phyloP scores from a whole-genome alignment of 2,888 invertebrate genomes.

The Platerodrilus igneus region DNA sequence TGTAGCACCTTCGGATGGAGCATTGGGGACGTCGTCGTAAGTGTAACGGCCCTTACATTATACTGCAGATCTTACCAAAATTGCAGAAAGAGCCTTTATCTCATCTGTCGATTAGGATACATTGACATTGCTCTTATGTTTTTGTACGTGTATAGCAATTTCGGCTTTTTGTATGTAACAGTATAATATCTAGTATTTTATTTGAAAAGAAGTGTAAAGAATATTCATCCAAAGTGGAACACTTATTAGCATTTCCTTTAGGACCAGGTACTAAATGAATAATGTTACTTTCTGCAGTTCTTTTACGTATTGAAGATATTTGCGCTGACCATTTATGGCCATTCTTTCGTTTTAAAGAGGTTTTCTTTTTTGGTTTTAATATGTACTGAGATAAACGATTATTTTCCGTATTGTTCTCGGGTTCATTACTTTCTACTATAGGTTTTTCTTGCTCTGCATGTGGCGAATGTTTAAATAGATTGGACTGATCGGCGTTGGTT shows the following conservation, averaged over 20 bases:
- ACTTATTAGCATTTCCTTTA: constrained; percentile 18
- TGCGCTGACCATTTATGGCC: constrained; percentile 19
- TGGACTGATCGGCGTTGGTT: not conserved
- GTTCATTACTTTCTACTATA: not conserved
- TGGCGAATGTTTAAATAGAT: not conserved
- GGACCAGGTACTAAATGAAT: constrained; percentile 20
- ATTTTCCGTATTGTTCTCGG: not conserved
- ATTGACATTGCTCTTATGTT: too few species aligned
- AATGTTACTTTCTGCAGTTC: constrained; percentile 19
- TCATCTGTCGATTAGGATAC: too few species aligned
- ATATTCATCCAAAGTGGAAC: constrained; percentile 9
- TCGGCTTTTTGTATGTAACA: constrained; percentile 17
- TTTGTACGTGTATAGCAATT: too few species aligned
- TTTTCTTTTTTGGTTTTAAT: constrained; percentile 2
- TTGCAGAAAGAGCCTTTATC: too few species aligned
- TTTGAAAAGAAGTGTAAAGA: constrained; percentile 17
- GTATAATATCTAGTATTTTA: constrained; percentile 12
- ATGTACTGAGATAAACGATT: not conserved
- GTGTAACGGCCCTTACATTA: too few species aligned
- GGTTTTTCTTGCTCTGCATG: not conserved
- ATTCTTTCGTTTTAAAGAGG: constrained; percentile 16
- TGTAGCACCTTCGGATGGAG: too few species aligned
- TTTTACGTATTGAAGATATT: constrained; percentile 13
- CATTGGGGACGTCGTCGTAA: too few species aligned
- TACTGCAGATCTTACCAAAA: too few species aligned